phyloP scores from a whole-genome alignment of 2,797 vertebrate species.

The Pangasius larnaudii region DNA sequence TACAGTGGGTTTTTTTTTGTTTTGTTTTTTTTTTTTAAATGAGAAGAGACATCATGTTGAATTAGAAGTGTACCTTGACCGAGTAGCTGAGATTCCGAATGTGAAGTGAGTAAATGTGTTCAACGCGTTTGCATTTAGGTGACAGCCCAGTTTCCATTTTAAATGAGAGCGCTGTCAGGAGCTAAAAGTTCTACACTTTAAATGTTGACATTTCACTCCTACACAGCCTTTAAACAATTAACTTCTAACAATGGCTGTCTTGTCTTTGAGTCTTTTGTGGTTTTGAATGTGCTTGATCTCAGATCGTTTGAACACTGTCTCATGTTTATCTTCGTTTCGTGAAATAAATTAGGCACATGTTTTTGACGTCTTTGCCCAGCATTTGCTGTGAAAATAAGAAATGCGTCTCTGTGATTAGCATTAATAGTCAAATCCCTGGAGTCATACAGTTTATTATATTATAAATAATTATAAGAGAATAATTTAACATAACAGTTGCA shows the following conservation, averaged over 20 bases:
- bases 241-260: neutral
- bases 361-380: neutral
- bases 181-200: slow-evolving; percentile 9
- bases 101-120: neutral
- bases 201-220: slow-evolving; percentile 2
- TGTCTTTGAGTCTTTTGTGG: neutral
- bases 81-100: neutral
- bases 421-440: neutral
- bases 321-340: neutral
- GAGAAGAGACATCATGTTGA: neutral
- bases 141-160: slow-evolving; percentile 10
- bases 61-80: neutral
- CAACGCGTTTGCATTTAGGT: neutral
- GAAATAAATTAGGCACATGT: neutral
- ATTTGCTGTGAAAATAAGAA: neutral
- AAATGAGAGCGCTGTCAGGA: slow-evolving; percentile 9
- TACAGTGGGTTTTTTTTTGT: neutral
- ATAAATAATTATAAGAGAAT: no score
- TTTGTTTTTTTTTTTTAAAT: neutral
- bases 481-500: neutral
- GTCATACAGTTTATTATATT: neutral
- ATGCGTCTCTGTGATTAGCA: neutral
- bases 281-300: neutral
- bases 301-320: neutral
- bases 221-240: neutral